Percentiles rank a stretch among this genome's conserved stretches.
These are phyloP conservation scores for Paracanthobrama guichenoti DNA, from an alignment of 2,113 vertebrate species.

Conservation along the genomic window DNA sequence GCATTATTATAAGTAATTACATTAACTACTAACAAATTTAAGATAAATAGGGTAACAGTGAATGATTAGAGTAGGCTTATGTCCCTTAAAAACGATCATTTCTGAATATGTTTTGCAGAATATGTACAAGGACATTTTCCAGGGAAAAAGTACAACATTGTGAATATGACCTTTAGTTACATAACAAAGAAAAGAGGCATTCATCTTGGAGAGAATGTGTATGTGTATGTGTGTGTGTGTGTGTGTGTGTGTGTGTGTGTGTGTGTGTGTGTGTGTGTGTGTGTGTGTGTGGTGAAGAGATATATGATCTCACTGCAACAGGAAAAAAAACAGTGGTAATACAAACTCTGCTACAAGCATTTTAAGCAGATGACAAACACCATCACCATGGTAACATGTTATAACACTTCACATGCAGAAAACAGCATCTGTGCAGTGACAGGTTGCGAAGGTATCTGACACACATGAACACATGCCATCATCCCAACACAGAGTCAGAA, in stretches of 20 bases:
- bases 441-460: not conserved
- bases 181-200: not conserved
- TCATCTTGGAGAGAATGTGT: not conserved
- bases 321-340: not conserved
- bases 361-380: slow-evolving; percentile 19
- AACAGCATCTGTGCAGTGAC: not conserved
- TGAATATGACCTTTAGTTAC: not conserved
- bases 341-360: slow-evolving; percentile 22
- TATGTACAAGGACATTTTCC: not conserved
- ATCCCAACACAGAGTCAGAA: slow-evolving; percentile 5
- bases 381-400: slow-evolving; percentile 13
- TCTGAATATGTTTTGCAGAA: not conserved
- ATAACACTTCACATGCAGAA: slow-evolving; percentile 19
- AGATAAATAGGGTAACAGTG: too few species aligned
- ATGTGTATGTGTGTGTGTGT: not conserved
- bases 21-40: too few species aligned
- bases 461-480: not conserved
- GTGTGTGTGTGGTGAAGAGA: not conserved
- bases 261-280: not conserved
- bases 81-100: not conserved
- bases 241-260: not conserved
- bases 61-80: too few species aligned
- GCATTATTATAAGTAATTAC: not conserved
- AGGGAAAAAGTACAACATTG: not conserved
- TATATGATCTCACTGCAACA: not conserved